Conservation (phyloP, 2,113 vertebrate species). For the Percina caprodes region DNA sequence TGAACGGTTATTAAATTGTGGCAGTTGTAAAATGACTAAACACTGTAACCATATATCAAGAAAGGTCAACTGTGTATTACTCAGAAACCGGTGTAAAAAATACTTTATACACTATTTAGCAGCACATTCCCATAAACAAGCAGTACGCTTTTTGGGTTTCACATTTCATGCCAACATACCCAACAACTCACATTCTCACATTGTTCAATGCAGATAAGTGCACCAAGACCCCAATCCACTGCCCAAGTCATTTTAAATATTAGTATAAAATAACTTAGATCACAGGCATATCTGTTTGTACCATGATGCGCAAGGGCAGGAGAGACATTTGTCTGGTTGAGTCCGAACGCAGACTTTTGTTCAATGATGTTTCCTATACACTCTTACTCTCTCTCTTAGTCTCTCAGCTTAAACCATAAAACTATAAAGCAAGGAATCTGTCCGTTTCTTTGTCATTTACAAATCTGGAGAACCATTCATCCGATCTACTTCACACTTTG, state of each 20-base stretch:
- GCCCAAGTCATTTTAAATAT: background rate
- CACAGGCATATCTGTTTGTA: background rate
- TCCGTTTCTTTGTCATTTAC: too few relatives aligned
- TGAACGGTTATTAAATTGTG: constrained; percentile 46
- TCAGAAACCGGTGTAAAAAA: constrained; percentile 13
- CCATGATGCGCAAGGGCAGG: background rate
- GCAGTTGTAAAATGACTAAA: constrained; percentile 42
- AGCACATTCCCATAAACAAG: constrained; percentile 13
- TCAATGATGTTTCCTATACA: background rate
- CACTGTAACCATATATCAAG: constrained; percentile 8
- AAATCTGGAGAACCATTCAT: too few relatives aligned
- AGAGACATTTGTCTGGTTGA: background rate
- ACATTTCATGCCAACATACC: background rate
- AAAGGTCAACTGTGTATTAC: constrained; percentile 45
- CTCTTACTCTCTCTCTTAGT: background rate
- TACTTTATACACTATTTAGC: background rate
- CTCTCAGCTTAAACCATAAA: background rate
- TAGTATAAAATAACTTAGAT: background rate
- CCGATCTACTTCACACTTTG: too few relatives aligned
- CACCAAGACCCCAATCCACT: background rate
- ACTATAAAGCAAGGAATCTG: too few relatives aligned
- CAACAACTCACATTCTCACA: background rate
- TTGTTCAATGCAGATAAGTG: background rate
- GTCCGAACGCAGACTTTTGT: too few relatives aligned
- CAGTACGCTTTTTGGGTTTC: background rate